Base-by-base conservation (phyloP, 2,113 vertebrate genomes). In the Paedocypris sp. region DNA sequence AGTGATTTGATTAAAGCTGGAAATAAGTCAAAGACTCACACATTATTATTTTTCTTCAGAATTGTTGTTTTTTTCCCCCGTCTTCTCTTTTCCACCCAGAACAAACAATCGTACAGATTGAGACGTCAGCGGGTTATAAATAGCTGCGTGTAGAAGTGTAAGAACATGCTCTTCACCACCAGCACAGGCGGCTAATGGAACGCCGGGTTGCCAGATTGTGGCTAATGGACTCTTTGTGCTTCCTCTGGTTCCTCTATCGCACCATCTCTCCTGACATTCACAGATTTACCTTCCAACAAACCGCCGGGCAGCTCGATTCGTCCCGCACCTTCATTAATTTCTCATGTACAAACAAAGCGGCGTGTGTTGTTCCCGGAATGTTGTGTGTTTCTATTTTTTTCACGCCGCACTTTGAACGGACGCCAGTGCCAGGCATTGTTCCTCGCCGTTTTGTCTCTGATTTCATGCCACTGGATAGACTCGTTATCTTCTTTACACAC, bases 51-150 rank as follows among this genome's bases (percentile, higher is more conserved):
- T 11, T n/a, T 3, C 46, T 29, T 31, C n/a, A 48, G n/a, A n/a
- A 3, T 48, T 4, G 25, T 26, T 16, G 7, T 3, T 39, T 52
- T 64, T 60, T 46, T 15, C 31, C 47, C 16, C 16, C n/a, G n/a
- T n/a, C n/a, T n/a, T n/a, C n/a, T n/a, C n/a, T n/a, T n/a, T n/a
- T n/a, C n/a, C 39, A 28, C 35, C 11, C 7, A 20, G 49, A 39
- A 33, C 33, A 53, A 59, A 60, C 54, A 64, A 48, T 41, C 53
- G 25, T 52, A 28, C 45, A 42, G 46, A 43, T 50, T 46, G 45
- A 28, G 59, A 46, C 46, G 25, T 42, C 39, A 20, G 32, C 46
- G 39, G 54, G 46, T 52, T 68, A 68, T 46, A 68, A 68, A 68
- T 63, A 68, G 47, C 53, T 23, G 22, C 0, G 35, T 45, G 36